Evolutionary conservation across 2,797 vertebrate genomes (phyloP), one percentile per base, ranked within the genome.

Genomic region (Bradypus variegatus): DNA sequence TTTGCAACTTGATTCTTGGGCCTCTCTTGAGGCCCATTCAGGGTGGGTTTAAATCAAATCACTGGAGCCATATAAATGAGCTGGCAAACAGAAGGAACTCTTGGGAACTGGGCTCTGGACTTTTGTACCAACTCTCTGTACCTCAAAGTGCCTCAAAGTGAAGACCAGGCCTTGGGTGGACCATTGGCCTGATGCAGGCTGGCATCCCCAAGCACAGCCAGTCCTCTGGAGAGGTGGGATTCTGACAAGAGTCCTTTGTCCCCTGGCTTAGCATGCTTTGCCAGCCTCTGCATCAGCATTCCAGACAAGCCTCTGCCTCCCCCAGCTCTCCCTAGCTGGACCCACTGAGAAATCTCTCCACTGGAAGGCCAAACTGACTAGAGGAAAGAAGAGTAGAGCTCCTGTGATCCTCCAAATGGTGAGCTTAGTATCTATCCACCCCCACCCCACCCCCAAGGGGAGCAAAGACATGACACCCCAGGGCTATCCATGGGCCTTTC

Each of bases 321-420:
- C 2, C 31, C 53, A n/a, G 58, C 11, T 36, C 27, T 33, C 62
- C 38, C 13, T 38, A 33, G 41, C 55, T 38, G 48, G 29, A 23
- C 16, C 64, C 65, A 36, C 21, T 1, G 48, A 69, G n/a, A 50
- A 38, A 19, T 36, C 4, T 62, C 76, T 27, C n/a, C 19, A 2
- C 3, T 5, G 29, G 2, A 23, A 36, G 67, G n/a, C 41, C 27
- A 48, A 41, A 8, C 65, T 64, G 48, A 55, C 19, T 14, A 1
- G 5, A n/a, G 41, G 9, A 8, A 73, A n/a, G 69, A 65, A 64
- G 64, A 55, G 7, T 4, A 53, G 58, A 48, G 19, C 65, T 8
- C 1, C 0, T 6, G 21, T 0, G 2, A 16, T 21, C 10, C 8
- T 82, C 55, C 19, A 31, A 55, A 50, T 1, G 33, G 23, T 75